These are phyloP conservation scores for Matsumurasca onukii DNA, from an alignment of 1,140 invertebrate genomes.

Conservation along the genomic window DNA sequence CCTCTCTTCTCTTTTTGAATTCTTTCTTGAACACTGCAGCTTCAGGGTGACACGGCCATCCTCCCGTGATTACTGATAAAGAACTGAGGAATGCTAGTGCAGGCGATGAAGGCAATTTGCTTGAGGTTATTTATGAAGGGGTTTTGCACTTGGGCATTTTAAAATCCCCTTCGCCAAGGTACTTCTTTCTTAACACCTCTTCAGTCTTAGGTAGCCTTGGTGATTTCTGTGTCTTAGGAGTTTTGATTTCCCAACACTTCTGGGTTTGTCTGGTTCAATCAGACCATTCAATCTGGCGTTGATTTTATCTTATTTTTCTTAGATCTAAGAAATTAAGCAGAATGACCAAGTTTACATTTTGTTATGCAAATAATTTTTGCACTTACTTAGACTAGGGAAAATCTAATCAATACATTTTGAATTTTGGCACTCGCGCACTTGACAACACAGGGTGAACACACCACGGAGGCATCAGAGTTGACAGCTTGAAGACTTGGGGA, in stretches of 20 bases:
- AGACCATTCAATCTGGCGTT: neutral
- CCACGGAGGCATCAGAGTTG: no score
- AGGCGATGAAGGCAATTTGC: conserved; percentile 1
- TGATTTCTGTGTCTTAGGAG: conserved; percentile 2
- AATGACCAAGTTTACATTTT: no score
- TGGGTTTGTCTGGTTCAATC: neutral
- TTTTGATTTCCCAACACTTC: conserved; percentile 11
- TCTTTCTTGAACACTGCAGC: conserved; percentile 65
- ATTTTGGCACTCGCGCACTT: no score
- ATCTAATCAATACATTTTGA: no score
- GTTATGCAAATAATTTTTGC: no score
- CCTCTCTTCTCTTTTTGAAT: conserved; percentile 65
- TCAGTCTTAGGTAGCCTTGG: neutral
- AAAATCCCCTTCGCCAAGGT: neutral
- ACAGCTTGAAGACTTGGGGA: no score
- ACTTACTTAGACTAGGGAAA: no score
- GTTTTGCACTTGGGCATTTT: conserved; percentile 15
- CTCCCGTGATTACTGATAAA: conserved; percentile 33
- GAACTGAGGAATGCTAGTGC: conserved; percentile 31
- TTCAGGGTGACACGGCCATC: conserved; percentile 57
- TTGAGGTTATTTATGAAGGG: neutral
- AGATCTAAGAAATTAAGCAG: no score
- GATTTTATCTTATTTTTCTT: neutral
- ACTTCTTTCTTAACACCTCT: neutral
- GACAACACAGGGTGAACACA: no score